Percentiles rank a stretch among this genome's conserved stretches.
Evolutionary conservation across 1,140 invertebrate species (phyloP).

Genomic region (Drosophila quadrilineata): DNA sequence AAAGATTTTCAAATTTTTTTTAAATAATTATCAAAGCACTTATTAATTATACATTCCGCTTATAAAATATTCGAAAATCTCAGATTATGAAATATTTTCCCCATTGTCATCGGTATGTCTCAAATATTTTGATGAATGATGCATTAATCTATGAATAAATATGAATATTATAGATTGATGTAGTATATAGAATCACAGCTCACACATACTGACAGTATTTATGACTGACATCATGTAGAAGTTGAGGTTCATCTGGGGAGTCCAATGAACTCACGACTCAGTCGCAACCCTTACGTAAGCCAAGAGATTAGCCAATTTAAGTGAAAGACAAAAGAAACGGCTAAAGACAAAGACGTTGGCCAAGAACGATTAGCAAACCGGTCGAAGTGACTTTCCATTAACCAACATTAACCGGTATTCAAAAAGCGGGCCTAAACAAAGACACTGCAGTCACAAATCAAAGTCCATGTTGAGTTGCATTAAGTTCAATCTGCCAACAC

Average conservation of each 20-base stretch:
- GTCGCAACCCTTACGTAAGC: constrained; percentile 36
- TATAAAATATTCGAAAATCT: too few relatives aligned
- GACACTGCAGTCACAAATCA: constrained; percentile 24
- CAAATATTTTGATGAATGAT: constrained; percentile 14
- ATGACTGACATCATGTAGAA: constrained; percentile 7
- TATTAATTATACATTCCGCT: too few relatives aligned
- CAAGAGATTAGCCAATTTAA: constrained; percentile 35
- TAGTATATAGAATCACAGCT: neutral
- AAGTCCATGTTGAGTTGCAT: constrained; percentile 6
- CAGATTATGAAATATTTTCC: too few relatives aligned
- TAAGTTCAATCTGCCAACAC: constrained; percentile 13
- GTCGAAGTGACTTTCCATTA: constrained; percentile 41
- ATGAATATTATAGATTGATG: constrained; percentile 3
- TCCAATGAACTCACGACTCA: constrained; percentile 16
- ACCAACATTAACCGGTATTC: constrained; percentile 23
- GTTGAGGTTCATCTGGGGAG: constrained; percentile 8
- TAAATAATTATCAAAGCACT: neutral
- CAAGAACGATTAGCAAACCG: constrained; percentile 45
- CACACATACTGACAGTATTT: neutral
- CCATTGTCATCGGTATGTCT: too few relatives aligned
- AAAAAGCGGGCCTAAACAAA: constrained; percentile 12
- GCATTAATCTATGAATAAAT: constrained; percentile 18
- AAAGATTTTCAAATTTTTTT: neutral
- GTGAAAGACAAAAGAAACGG: constrained; percentile 20
- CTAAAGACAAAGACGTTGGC: constrained; percentile 20